Evolutionary conservation across 2,888 invertebrate species (phyloP), one percentile per base, ranked within the genome.

Genomic region (Notodromas monacha): DNA sequence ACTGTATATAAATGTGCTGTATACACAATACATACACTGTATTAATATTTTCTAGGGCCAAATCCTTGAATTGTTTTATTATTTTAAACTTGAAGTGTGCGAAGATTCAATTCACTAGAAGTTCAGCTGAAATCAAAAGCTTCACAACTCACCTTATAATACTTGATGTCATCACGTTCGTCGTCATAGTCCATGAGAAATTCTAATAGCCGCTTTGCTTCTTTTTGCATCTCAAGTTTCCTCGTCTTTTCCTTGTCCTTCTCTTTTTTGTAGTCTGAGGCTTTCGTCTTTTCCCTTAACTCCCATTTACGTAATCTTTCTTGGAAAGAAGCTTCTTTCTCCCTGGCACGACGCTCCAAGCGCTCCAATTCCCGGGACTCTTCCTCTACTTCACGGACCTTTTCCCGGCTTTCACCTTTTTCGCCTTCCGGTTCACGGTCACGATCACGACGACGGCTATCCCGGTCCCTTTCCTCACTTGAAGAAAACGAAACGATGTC

Each of bases 121-220:
- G 21, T 8, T 21, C 6, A 21, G 27, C 6, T 27, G 6, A 13
- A 13, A 15, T 26, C 5, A 14, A 28, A 5, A n/a, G 10, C 12
- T 4, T 4, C n/a, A 31, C 3, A 12, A 12, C 6, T 12, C 49
- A 44, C 64, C 65, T 76, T 81, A 57, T 89, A 96, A 55, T 76
- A 96, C 55, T 89, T 89, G 30, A 70, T 61, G 49, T 96, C 96
- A 50, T 92, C 86, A 31, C 84, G 59, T 50, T 89, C 86, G 50
- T 96, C 96, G 45, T 92, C 89, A 46, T 99, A 99, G 50, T 96
- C 92, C 54, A 96, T 96, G 3, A 96, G 60, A 51, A 99, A 99
- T 55, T 89, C 81, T 50, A 84, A 81, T 32, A 96, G 59, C 27
- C 77, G 60, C 52, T 77, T 74, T 1, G 84, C 86, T 52, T 96